These are phyloP conservation scores for Xiphydria camelus DNA, from an alignment of 2,888 invertebrate species.

Conservation along the genomic window DNA sequence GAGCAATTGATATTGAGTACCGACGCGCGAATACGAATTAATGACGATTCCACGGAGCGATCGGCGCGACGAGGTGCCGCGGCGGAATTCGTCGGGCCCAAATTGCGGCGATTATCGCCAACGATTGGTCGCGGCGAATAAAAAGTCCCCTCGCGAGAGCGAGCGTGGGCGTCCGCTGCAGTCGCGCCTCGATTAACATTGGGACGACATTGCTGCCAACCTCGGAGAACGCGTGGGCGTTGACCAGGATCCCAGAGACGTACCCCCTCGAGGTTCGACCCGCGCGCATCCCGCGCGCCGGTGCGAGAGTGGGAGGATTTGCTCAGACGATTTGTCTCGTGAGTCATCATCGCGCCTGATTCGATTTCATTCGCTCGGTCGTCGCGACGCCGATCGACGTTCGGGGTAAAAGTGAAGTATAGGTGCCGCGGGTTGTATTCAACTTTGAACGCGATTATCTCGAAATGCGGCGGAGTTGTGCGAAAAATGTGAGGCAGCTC, in stretches of 20 bases:
- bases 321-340: constrained; percentile 4
- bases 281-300: constrained; percentile 8
- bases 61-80: no score
- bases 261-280: constrained; percentile 48
- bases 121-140: constrained; percentile 29
- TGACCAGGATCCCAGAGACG: constrained; percentile 60
- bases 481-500: no score
- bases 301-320: constrained; percentile 6
- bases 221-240: constrained; percentile 37
- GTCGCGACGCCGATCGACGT: no score
- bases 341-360: no score
- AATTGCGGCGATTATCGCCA: constrained; percentile 25
- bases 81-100: neutral
- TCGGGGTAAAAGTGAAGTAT: no score
- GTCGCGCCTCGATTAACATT: constrained; percentile 40
- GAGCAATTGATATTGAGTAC: no score
- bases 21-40: no score
- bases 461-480: no score
- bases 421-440: no score
- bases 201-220: constrained; percentile 38
- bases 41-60: no score
- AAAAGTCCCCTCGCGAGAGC: constrained; percentile 6
- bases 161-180: constrained; percentile 30
- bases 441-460: no score
- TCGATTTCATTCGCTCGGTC: no score